Evolutionary conservation across 2,113 vertebrate species (phyloP).

Genomic region (Trematocara unimaculatum): DNA sequence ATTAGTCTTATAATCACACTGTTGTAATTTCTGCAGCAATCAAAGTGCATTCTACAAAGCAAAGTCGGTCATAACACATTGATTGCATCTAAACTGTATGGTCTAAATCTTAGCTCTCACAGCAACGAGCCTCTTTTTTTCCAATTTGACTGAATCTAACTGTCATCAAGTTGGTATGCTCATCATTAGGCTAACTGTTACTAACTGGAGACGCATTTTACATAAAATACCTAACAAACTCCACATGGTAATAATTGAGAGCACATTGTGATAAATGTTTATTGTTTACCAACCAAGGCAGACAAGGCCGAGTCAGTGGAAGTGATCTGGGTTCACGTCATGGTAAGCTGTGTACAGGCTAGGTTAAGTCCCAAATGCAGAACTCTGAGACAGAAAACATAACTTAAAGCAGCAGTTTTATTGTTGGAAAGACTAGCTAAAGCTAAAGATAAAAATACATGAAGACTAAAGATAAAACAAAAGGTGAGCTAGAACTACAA

Average conservation of each 20-base stretch:
- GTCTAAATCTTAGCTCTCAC: constrained; percentile 47
- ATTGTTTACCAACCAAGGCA: constrained; percentile 9
- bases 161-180: constrained; percentile 19
- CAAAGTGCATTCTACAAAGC: constrained; percentile 54
- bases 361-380: not conserved
- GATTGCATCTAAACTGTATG: constrained; percentile 50
- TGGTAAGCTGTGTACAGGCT: not conserved
- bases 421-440: not conserved
- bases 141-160: constrained; percentile 11
- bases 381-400: not conserved
- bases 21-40: constrained; percentile 55
- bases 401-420: not conserved
- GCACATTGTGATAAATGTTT: constrained; percentile 29
- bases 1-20: constrained; percentile 67
- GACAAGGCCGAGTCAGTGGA: not conserved
- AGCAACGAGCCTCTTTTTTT: constrained; percentile 16
- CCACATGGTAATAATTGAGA: constrained; percentile 38
- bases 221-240: constrained; percentile 23
- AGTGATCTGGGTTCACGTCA: not conserved
- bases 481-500: not conserved
- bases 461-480: not conserved
- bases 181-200: constrained; percentile 27
- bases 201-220: not conserved
- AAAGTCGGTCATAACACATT: constrained; percentile 52
- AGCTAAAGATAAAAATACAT: not conserved